Evolutionary conservation across 92 coral and sea anemone species (phyloP).

Genomic region (Bergia sp.): DNA sequence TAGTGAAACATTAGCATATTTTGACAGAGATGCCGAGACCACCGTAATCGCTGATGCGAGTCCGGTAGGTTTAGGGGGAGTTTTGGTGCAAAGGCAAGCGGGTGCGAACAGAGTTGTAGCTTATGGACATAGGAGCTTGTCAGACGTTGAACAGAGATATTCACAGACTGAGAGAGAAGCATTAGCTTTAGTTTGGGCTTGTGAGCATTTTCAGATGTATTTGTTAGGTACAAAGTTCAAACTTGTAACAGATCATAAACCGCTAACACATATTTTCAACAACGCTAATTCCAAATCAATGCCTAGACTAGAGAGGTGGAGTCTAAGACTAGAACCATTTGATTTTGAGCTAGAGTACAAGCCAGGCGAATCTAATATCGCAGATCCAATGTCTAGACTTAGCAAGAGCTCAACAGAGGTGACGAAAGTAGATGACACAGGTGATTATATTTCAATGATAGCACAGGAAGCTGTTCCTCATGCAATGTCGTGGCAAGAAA

Average conservation of each 20-base stretch:
- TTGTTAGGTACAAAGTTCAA: slow-evolving; percentile 6
- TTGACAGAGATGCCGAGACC: slow-evolving; percentile 7
- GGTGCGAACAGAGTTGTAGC: slow-evolving; percentile 7
- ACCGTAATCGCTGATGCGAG: slow-evolving; percentile 34
- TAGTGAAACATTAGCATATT: slow-evolving; percentile 33
- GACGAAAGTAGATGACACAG: slow-evolving; percentile 17
- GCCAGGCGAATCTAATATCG: neutral
- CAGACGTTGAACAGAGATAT: slow-evolving; percentile 15
- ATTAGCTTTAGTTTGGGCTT: neutral
- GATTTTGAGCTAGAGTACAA: neutral
- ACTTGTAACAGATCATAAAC: slow-evolving; percentile 19
- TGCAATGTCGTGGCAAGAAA: slow-evolving; percentile 14
- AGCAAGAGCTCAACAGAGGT: no score
- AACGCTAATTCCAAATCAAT: slow-evolving; percentile 7
- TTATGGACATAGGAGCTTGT: slow-evolving; percentile 33
- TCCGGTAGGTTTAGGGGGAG: slow-evolving; percentile 32
- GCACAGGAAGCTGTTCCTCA: neutral
- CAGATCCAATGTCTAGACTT: slow-evolving; percentile 1
- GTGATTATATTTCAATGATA: neutral
- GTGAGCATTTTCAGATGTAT: slow-evolving; percentile 23
- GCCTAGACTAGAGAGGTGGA: neutral
- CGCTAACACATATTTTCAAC: neutral
- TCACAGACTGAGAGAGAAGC: slow-evolving; percentile 35
- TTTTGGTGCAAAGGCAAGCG: slow-evolving; percentile 1
- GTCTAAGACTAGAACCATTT: neutral